These are phyloP conservation scores for Pygoscelis adeliae DNA, from an alignment of 2,113 vertebrate species.

Conservation along the genomic window DNA sequence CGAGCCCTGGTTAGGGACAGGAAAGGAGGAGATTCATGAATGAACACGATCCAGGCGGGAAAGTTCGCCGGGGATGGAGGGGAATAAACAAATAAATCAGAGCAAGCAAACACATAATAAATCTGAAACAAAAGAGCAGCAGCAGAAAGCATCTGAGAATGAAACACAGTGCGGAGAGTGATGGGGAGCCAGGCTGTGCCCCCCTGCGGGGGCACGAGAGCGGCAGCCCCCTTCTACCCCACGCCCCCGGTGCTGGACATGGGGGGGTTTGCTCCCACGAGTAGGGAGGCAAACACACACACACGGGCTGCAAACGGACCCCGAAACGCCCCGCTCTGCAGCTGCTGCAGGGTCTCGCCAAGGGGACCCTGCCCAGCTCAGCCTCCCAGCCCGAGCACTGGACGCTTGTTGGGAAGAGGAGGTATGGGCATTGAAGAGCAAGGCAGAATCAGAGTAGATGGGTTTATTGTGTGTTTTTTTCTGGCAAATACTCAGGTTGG, in stretches of 20 bases:
- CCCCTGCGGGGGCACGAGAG: accelerated
- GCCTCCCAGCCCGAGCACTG: background rate
- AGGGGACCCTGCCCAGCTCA: background rate
- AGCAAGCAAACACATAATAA: background rate
- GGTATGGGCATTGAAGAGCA: accelerated
- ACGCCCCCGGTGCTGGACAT: accelerated
- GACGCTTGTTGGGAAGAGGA: background rate
- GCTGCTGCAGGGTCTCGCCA: accelerated
- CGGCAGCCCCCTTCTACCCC: background rate
- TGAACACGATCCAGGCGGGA: background rate
- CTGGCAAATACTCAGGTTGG: too few species aligned
- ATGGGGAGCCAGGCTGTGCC: background rate
- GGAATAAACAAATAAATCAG: background rate
- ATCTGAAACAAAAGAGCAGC: background rate
- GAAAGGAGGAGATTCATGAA: constrained; percentile 81
- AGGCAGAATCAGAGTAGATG: accelerated
- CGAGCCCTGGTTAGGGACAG: constrained; percentile 83
- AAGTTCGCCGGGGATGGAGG: background rate
- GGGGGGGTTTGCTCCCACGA: accelerated
- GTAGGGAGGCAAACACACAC: accelerated
- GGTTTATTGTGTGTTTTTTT: accelerated
- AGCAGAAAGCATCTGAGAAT: background rate
- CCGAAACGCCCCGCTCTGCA: accelerated
- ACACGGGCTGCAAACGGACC: accelerated
- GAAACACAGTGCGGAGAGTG: accelerated